phyloP scores from a whole-genome alignment of 2,888 invertebrate genomes.

The Myopa tessellatipennis region DNA sequence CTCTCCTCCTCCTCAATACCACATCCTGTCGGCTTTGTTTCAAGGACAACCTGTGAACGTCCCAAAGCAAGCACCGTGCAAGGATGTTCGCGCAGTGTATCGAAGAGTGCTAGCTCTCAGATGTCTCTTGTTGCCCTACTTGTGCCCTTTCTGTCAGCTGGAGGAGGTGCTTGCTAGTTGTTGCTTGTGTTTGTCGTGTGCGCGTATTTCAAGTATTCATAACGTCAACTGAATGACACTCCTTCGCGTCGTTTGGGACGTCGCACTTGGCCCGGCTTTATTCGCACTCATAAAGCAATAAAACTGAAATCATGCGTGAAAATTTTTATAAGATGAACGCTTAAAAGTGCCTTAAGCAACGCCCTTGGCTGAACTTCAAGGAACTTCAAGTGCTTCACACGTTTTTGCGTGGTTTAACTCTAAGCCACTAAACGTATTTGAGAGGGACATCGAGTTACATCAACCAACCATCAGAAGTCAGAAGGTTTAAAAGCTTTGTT shows the following conservation, averaged over 20 bases:
- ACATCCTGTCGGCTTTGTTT: background rate
- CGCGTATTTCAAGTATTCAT: slow-evolving; percentile 49
- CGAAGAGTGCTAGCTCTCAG: background rate
- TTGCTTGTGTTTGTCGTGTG: background rate
- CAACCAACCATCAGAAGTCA: too few species aligned
- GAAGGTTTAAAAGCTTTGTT: too few species aligned
- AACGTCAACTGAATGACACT: slow-evolving; percentile 33
- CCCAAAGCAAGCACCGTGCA: background rate
- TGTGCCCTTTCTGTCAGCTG: background rate
- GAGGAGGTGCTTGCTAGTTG: background rate
- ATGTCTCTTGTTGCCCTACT: background rate
- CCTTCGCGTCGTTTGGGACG: slow-evolving; percentile 10
- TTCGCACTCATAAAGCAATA: slow-evolving; percentile 64
- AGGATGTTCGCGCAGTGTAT: background rate
- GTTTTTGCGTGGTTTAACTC: too few species aligned
- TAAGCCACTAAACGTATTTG: too few species aligned
- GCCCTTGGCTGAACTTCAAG: too few species aligned
- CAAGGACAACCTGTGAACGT: slow-evolving; percentile 9
- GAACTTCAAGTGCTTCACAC: too few species aligned
- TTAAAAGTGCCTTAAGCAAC: slow-evolving; percentile 24
- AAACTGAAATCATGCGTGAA: slow-evolving; percentile 67
- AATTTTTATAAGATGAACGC: slow-evolving; percentile 63
- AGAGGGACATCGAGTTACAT: too few species aligned
- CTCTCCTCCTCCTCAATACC: background rate
- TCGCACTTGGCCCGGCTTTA: background rate